Evolutionary conservation across 2,113 vertebrate species (phyloP).

Genomic region (Heloderma charlesbogerti): DNA sequence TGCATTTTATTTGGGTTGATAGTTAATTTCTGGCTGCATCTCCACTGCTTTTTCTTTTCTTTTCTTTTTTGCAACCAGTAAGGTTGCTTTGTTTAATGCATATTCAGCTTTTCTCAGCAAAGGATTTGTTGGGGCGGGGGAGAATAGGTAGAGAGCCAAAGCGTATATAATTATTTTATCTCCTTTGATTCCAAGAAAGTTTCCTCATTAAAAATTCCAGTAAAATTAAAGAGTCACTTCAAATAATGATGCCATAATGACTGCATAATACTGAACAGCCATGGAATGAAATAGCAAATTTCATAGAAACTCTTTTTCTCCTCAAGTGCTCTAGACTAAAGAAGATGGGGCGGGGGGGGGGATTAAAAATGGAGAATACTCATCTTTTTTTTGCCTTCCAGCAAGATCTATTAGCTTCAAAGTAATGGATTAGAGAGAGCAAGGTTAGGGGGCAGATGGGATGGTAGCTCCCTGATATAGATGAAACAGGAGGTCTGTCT

Average conservation of each 20-base stretch:
- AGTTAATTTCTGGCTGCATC: too few species aligned
- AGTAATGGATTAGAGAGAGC: conserved; percentile 1
- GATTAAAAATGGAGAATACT: not conserved
- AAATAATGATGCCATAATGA: not conserved
- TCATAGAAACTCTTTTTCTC: not conserved
- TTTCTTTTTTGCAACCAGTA: not conserved
- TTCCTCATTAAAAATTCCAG: not conserved
- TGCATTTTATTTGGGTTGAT: not conserved
- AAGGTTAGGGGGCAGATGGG: not conserved
- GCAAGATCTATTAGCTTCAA: not conserved
- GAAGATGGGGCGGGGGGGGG: not conserved
- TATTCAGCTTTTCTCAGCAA: not conserved
- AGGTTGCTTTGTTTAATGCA: not conserved
- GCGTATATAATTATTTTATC: not conserved
- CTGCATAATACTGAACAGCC: not conserved
- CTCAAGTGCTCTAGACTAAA: not conserved
- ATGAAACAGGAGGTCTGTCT: not conserved
- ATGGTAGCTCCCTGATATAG: not conserved
- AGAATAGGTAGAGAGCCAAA: not conserved
- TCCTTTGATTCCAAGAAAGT: not conserved
- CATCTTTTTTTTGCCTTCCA: not conserved
- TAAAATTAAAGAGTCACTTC: not conserved
- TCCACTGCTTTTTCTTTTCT: not conserved
- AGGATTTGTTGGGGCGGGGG: too few species aligned
- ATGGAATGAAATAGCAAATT: not conserved